Evolutionary conservation across 1,140 invertebrate genomes (phyloP).

Genomic region (Nasonia giraulti): DNA sequence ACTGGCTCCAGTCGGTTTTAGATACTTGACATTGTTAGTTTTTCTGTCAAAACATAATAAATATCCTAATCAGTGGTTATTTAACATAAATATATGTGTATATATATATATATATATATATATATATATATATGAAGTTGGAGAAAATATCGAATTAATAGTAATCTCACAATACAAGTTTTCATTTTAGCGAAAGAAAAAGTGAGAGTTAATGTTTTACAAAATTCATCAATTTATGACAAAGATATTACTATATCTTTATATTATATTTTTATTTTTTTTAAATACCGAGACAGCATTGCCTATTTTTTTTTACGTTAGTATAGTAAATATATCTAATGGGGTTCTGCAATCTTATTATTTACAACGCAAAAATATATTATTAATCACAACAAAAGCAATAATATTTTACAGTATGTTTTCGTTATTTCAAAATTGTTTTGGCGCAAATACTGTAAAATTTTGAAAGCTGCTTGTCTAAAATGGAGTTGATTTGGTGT

Average conservation of each 20-base stretch:
- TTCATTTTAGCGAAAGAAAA: background rate
- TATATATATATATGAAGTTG: background rate
- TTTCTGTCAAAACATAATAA: conserved; percentile 48
- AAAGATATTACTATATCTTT: conserved; percentile 26
- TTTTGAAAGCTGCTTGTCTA: conserved; percentile 36
- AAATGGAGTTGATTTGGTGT: conserved; percentile 48
- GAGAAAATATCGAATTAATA: conserved; percentile 23
- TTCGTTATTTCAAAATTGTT: conserved; percentile 28
- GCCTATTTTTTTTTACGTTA: conserved; percentile 29
- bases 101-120: no score
- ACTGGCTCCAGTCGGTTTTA: conserved; percentile 24
- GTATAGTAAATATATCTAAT: conserved; percentile 50
- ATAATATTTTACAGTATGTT: conserved; percentile 51
- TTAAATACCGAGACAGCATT: conserved; percentile 11
- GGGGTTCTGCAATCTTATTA: conserved; percentile 58
- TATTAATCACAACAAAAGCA: conserved; percentile 60
- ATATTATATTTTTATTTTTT: conserved; percentile 16
- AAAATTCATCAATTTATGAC: background rate
- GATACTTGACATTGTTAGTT: conserved; percentile 28
- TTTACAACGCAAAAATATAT: conserved; percentile 65
- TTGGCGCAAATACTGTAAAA: conserved; percentile 26
- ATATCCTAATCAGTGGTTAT: conserved; percentile 35
- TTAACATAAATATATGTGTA: background rate
- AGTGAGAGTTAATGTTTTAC: background rate
- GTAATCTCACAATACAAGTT: background rate